Evolutionary conservation across 2,888 invertebrate species (phyloP).

Genomic region (Lucinisca nassula): DNA sequence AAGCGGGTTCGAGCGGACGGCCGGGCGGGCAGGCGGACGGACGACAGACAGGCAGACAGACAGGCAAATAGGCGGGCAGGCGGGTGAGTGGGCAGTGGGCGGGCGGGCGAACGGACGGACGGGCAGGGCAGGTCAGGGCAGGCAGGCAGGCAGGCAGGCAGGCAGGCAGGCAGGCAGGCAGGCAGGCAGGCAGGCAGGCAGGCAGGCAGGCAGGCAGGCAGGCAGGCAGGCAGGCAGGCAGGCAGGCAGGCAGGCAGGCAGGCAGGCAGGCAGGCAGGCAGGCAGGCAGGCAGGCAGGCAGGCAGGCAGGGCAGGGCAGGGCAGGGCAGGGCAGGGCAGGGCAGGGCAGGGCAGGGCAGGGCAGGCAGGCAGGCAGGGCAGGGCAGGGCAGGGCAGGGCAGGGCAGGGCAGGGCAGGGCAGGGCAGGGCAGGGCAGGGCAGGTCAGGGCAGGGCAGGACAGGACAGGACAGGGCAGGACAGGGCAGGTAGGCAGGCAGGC

Average conservation of each 20-base stretch:
- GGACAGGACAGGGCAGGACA: slow-evolving; percentile 9
- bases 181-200: slow-evolving; percentile 42
- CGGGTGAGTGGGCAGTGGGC: too few relatives aligned
- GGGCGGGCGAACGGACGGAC: too few relatives aligned
- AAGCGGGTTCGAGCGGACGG: too few relatives aligned
- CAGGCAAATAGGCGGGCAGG: too few relatives aligned
- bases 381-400: slow-evolving; percentile 38
- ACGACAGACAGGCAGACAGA: too few relatives aligned
- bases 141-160: slow-evolving; percentile 48
- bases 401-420: slow-evolving; percentile 15
- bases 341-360: slow-evolving; percentile 35
- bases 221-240: slow-evolving; percentile 24
- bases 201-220: slow-evolving; percentile 40
- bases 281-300: slow-evolving; percentile 45
- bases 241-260: slow-evolving; percentile 43
- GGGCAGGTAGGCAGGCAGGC: too few relatives aligned
- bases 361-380: too few relatives aligned
- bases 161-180: slow-evolving; percentile 49
- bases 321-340: slow-evolving; percentile 38
- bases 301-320: slow-evolving; percentile 37
- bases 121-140: too few relatives aligned
- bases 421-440: slow-evolving; percentile 12
- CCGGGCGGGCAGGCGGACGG: too few relatives aligned
- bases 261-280: slow-evolving; percentile 40
- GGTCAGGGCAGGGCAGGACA: slow-evolving; percentile 30